Percentiles rank a stretch among this genome's conserved stretches.
phyloP scores from a whole-genome alignment of 2,797 vertebrate genomes.

The Lerista edwardsae region DNA sequence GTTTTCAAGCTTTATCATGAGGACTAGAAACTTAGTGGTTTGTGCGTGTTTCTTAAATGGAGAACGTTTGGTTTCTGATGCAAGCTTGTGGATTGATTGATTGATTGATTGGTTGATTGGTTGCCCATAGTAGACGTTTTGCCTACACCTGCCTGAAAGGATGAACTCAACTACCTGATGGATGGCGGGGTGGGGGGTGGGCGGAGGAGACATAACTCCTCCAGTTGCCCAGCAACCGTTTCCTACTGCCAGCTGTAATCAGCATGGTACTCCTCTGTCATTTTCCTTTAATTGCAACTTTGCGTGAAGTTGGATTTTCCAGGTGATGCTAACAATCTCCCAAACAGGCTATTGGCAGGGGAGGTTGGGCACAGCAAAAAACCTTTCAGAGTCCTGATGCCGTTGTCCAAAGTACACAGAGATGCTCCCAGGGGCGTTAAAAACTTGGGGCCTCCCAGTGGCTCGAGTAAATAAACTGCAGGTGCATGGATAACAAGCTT shows the following conservation, averaged over 20 bases:
- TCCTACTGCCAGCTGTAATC: neutral
- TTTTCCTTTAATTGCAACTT: neutral
- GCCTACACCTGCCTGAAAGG: too few relatives aligned
- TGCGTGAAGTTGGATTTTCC: neutral
- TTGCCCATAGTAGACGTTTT: too few relatives aligned
- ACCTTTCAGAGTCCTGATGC: too few relatives aligned
- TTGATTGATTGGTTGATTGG: too few relatives aligned
- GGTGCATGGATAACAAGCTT: slow-evolving; percentile 52
- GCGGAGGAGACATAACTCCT: slow-evolving; percentile 3
- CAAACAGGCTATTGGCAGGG: neutral
- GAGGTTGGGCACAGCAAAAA: neutral
- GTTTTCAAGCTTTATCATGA: too few relatives aligned
- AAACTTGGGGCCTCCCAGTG: neutral
- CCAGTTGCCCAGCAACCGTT: neutral
- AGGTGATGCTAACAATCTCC: neutral
- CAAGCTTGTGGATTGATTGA: too few relatives aligned
- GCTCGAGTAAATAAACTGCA: slow-evolving; percentile 52
- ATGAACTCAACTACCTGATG: neutral
- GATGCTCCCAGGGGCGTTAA: slow-evolving; percentile 28
- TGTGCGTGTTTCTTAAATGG: too few relatives aligned
- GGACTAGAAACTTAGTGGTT: too few relatives aligned
- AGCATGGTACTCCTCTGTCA: too few relatives aligned
- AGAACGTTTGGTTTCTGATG: too few relatives aligned
- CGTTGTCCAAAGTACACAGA: neutral
- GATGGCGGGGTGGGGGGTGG: slow-evolving; percentile 17